Evolutionary conservation across 1,140 invertebrate genomes (phyloP).

Genomic region (Homalodisca vitripennis): DNA sequence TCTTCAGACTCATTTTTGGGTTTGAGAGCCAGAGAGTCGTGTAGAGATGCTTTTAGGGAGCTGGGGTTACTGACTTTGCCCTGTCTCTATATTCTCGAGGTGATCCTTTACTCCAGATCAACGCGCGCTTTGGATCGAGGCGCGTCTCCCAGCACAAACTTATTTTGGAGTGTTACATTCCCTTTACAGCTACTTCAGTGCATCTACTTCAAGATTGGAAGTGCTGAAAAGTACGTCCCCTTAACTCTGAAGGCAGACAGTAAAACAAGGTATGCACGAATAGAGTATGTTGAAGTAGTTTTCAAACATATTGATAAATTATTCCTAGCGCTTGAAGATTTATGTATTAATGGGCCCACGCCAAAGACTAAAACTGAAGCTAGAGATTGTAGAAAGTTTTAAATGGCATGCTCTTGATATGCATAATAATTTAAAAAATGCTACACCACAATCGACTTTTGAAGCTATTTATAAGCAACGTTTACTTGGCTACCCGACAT

Average conservation of each 20-base stretch:
- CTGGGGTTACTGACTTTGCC: too few species aligned
- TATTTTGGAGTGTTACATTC: background rate
- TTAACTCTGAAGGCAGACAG: background rate
- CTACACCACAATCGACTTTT: background rate
- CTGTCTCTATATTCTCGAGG: too few species aligned
- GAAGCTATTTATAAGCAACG: background rate
- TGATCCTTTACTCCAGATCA: too few species aligned
- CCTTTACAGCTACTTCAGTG: background rate
- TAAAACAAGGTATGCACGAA: background rate
- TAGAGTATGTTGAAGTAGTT: background rate
- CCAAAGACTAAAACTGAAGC: background rate
- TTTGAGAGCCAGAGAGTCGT: too few species aligned
- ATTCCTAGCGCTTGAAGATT: background rate
- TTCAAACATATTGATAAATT: background rate
- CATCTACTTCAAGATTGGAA: constrained; percentile 14
- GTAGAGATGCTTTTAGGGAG: too few species aligned
- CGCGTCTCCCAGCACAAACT: background rate
- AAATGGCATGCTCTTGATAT: background rate
- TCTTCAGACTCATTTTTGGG: too few species aligned
- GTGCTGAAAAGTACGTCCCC: constrained; percentile 8
- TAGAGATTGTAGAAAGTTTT: background rate
- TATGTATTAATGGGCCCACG: background rate
- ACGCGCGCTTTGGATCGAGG: too few species aligned
- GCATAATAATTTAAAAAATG: background rate
- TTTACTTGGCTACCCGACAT: background rate